These are phyloP conservation scores for Oreochromis tanganicae DNA, from an alignment of 2,113 vertebrate species.

Conservation along the genomic window DNA sequence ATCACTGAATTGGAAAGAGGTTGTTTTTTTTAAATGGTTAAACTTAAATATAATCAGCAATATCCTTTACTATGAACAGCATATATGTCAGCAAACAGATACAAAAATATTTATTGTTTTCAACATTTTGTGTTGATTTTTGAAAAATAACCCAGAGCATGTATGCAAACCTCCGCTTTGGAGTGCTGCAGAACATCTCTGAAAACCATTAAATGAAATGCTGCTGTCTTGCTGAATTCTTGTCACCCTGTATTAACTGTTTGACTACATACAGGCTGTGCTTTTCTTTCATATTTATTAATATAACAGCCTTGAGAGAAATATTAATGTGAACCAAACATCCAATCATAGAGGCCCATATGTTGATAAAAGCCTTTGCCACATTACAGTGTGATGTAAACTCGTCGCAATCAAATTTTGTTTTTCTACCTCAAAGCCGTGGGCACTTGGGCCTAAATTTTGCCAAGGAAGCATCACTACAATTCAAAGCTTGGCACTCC, in stretches of 20 bases:
- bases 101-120: background rate
- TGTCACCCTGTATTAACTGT: slow-evolving; percentile 16
- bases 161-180: background rate
- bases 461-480: slow-evolving; percentile 39
- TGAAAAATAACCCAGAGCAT: slow-evolving; percentile 8
- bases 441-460: slow-evolving; percentile 30
- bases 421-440: slow-evolving; percentile 18
- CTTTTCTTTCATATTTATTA: slow-evolving; percentile 46
- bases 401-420: slow-evolving; percentile 54
- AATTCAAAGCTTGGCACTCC: slow-evolving; percentile 27
- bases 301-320: slow-evolving; percentile 49
- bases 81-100: background rate
- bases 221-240: slow-evolving; percentile 28
- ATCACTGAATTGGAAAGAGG: background rate
- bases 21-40: background rate
- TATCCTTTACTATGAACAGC: background rate
- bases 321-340: slow-evolving; percentile 51
- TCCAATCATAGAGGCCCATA: slow-evolving; percentile 25
- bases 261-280: slow-evolving; percentile 1
- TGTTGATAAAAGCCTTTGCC: slow-evolving; percentile 51
- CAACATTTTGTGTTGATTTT: background rate
- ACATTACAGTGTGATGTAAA: slow-evolving; percentile 59
- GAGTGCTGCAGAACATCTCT: background rate
- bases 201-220: slow-evolving; percentile 36
- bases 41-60: background rate